A percentile compares a stretch with the other conserved stretches of the same genome.
phyloP scores from a whole-genome alignment of 2,113 vertebrate genomes.

The Elgaria multicarinata region DNA sequence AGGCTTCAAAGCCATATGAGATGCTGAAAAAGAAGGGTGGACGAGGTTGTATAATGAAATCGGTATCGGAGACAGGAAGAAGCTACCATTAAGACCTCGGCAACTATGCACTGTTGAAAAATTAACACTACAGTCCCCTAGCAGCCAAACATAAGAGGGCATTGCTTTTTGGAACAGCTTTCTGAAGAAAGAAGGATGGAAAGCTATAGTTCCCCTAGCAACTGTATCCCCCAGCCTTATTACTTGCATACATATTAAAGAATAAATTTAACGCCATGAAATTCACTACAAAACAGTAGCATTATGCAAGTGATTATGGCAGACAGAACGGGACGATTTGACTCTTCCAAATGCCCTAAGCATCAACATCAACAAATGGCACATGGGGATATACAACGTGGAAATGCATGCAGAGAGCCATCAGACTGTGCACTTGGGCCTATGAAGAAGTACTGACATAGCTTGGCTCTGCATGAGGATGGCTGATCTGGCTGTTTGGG shows the following conservation, averaged over 20 bases:
- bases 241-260: conserved; percentile 62
- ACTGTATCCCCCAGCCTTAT: conserved; percentile 65
- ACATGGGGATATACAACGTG: background rate
- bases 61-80: background rate
- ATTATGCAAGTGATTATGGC: conserved; percentile 30
- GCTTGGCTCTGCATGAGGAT: no score
- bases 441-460: no score
- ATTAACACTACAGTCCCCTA: conserved; percentile 67
- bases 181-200: conserved; percentile 58
- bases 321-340: conserved; percentile 48
- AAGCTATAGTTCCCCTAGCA: conserved; percentile 73
- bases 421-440: no score
- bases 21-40: accelerated
- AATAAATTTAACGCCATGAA: conserved; percentile 72
- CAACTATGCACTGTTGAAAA: conserved; percentile 43
- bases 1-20: background rate
- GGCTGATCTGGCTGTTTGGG: no score
- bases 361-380: accelerated
- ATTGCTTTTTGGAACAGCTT: conserved; percentile 50
- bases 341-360: background rate
- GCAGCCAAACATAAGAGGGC: conserved; percentile 62
- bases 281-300: conserved; percentile 69
- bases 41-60: accelerated
- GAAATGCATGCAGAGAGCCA: background rate
- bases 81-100: background rate